Conservation (phyloP, 1,140 invertebrate genomes). For the Luehdorfia chinensis region DNA sequence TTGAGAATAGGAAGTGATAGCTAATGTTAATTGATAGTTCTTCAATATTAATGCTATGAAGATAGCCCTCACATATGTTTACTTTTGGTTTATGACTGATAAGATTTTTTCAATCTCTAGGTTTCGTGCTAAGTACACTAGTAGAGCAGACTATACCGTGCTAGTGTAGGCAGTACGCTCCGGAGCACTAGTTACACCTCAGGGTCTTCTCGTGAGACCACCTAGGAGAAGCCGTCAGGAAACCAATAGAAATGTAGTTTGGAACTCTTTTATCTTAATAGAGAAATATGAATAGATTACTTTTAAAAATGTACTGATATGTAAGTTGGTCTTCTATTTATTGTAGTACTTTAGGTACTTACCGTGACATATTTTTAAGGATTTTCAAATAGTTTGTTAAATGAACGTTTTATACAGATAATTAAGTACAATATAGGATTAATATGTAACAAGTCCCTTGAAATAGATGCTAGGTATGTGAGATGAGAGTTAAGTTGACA, state of each 20-base stretch:
- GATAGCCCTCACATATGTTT: conserved; percentile 43
- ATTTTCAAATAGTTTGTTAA: conserved; percentile 55
- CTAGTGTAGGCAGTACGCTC: conserved; percentile 76
- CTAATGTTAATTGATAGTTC: conserved; percentile 37
- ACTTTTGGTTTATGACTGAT: conserved; percentile 52
- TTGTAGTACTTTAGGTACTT: conserved; percentile 73
- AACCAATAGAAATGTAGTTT: conserved; percentile 62
- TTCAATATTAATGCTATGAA: conserved; percentile 66
- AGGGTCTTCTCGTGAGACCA: conserved; percentile 70
- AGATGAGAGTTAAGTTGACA: conserved; percentile 45
- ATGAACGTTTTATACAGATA: conserved; percentile 58
- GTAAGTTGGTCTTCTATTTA: conserved; percentile 72
- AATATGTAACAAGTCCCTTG: conserved; percentile 52
- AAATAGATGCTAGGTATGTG: conserved; percentile 55
- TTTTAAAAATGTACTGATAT: conserved; percentile 69
- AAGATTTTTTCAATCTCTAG: conserved; percentile 77
- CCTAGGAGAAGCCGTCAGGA: conserved; percentile 73
- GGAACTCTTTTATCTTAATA: conserved; percentile 51
- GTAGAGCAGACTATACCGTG: conserved; percentile 73
- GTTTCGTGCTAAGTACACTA: conserved; percentile 77
- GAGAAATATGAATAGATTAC: conserved; percentile 60
- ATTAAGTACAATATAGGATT: conserved; percentile 73
- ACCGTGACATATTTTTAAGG: conserved; percentile 65
- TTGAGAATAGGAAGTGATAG: conserved; percentile 51
- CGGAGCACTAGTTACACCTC: conserved; percentile 72